Evolutionary conservation across 2,113 vertebrate genomes (phyloP).

Genomic region (Xiphophorus maculatus): DNA sequence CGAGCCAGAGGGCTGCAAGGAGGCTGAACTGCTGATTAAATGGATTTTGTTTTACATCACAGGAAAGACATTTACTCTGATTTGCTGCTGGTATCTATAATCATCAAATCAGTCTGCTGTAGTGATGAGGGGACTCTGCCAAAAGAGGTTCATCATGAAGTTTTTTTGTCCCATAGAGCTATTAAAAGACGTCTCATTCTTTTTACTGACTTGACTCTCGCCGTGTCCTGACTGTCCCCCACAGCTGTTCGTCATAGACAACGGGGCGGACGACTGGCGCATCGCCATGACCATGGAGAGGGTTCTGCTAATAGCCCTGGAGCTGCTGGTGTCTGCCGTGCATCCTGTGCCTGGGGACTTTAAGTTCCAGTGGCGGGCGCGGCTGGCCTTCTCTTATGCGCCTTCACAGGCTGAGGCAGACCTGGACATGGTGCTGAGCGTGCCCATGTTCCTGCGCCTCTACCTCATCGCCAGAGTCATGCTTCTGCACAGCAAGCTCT

Average conservation of each 20-base stretch:
- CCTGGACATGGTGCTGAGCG: slow-evolving; percentile 98
- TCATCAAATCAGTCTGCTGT: slow-evolving; percentile 53
- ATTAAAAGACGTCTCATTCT: slow-evolving; percentile 44
- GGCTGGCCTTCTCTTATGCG: slow-evolving; percentile 94
- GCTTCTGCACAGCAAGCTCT: slow-evolving; percentile 98
- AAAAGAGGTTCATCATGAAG: slow-evolving; percentile 26
- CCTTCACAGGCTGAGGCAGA: slow-evolving; percentile 93
- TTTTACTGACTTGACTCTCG: slow-evolving; percentile 30
- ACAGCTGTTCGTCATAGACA: slow-evolving; percentile 98
- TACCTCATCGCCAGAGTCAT: slow-evolving; percentile 98
- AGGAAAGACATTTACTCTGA: slow-evolving; percentile 49
- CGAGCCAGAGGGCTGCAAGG: slow-evolving; percentile 23
- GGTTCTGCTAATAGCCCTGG: slow-evolving; percentile 93
- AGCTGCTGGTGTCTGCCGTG: slow-evolving; percentile 97
- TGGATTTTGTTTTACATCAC: slow-evolving; percentile 44
- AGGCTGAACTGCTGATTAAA: slow-evolving; percentile 56
- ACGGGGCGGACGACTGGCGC: slow-evolving; percentile 97
- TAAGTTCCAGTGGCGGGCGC: slow-evolving; percentile 96
- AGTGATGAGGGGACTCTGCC: slow-evolving; percentile 28
- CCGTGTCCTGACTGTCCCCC: slow-evolving; percentile 41
- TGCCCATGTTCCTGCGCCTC: slow-evolving; percentile 98
- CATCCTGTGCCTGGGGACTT: slow-evolving; percentile 97
- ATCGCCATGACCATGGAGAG: slow-evolving; percentile 98
- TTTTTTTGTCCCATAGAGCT: slow-evolving; percentile 5
- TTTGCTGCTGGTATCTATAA: slow-evolving; percentile 46